A percentile compares a stretch with the other conserved stretches of the same genome.
Evolutionary conservation across 37 sponge, comb jelly and placozoan genomes (phyloP).

Genomic region (Oscarella lobularis): DNA sequence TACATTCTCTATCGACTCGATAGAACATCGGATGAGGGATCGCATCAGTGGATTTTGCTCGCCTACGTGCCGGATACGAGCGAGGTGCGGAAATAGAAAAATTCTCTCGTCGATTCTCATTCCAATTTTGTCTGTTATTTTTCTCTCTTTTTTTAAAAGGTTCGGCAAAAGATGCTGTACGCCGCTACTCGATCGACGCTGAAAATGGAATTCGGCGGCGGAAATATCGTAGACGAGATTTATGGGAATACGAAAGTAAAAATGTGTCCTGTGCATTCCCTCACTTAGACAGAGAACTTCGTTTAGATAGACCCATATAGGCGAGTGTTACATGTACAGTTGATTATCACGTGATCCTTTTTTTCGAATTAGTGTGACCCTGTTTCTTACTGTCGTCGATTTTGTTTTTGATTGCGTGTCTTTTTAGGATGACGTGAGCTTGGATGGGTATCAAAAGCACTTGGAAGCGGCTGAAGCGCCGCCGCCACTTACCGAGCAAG

Average conservation of each 20-base stretch:
- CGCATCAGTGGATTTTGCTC: conserved; percentile 74
- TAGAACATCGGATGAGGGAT: conserved; percentile 30
- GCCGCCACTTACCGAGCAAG: conserved; percentile 77
- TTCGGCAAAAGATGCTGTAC: conserved; percentile 87
- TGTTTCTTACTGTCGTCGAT: too few relatives aligned
- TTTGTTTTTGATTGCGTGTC: too few relatives aligned
- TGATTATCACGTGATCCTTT: too few relatives aligned
- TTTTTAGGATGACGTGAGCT: conserved; percentile 55
- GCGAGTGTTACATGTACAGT: too few relatives aligned
- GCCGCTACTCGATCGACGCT: conserved; percentile 90
- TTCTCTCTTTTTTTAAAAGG: conserved; percentile 22
- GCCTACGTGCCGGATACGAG: conserved; percentile 59
- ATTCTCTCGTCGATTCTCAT: conserved; percentile 8
- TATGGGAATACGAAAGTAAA: conserved; percentile 28
- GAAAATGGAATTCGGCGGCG: conserved; percentile 64
- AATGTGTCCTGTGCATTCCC: neutral
- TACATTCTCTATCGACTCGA: conserved; percentile 90
- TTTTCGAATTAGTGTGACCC: too few relatives aligned
- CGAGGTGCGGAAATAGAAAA: conserved; percentile 16
- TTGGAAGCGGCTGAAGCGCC: conserved; percentile 39
- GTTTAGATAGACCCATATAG: too few relatives aligned
- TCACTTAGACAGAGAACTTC: too few relatives aligned
- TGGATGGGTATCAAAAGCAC: conserved; percentile 64
- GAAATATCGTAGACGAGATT: conserved; percentile 53
- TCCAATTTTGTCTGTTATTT: conserved; percentile 7